These are phyloP conservation scores for Dysdera silvatica DNA, from an alignment of 1,140 invertebrate genomes.

Conservation along the genomic window DNA sequence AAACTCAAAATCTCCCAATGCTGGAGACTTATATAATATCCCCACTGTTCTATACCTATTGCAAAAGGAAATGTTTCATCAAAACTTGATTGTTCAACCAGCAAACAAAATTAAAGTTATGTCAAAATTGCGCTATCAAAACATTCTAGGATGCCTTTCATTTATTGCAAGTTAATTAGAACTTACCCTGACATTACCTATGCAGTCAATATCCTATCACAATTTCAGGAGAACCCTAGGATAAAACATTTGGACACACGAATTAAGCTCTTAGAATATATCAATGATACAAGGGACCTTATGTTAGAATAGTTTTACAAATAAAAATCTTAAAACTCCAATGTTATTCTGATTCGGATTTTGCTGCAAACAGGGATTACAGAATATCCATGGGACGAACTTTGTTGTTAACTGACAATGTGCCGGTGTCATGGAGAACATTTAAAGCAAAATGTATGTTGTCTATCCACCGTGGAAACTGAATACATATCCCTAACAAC, in stretches of 20 bases:
- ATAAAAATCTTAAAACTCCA: background rate
- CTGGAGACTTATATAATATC: too few relatives aligned
- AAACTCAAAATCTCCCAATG: too few relatives aligned
- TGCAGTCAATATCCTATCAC: background rate
- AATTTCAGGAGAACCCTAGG: too few relatives aligned
- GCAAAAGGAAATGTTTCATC: background rate
- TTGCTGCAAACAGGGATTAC: slow-evolving; percentile 1
- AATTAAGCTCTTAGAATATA: background rate
- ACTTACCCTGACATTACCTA: background rate
- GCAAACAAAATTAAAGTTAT: background rate
- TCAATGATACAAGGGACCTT: background rate
- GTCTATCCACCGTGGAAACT: slow-evolving; percentile 39
- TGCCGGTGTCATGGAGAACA: background rate
- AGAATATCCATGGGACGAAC: slow-evolving; percentile 1
- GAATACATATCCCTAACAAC: slow-evolving; percentile 43
- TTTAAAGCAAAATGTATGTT: slow-evolving; percentile 37
- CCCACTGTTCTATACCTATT: background rate
- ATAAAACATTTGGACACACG: background rate
- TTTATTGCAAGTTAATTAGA: background rate
- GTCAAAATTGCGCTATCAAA: background rate
- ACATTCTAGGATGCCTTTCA: background rate
- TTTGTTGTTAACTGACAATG: background rate
- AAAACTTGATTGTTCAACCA: background rate
- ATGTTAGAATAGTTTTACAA: background rate
- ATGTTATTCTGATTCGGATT: slow-evolving; percentile 8